A percentile compares a stretch with the other conserved stretches of the same genome.
Conservation (phyloP, 2,888 invertebrate species). For the Drosophila tripunctata region DNA sequence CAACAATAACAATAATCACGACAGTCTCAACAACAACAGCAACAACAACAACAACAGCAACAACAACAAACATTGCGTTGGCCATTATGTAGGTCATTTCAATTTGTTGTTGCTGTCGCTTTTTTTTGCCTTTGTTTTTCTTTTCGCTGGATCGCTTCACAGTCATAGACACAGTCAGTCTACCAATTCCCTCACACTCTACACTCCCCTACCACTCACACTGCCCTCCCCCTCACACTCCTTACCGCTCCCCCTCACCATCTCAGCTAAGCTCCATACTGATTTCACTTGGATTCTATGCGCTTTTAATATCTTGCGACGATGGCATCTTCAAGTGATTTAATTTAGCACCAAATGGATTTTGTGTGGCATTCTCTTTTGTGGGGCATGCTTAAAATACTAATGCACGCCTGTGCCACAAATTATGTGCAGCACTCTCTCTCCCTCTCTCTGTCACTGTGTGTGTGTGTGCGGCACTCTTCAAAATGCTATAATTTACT, state of each 20-base stretch:
- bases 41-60: conserved; percentile 31
- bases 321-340: conserved; percentile 75
- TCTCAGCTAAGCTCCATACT: conserved; percentile 12
- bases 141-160: conserved; percentile 32
- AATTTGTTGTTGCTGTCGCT: conserved; percentile 56
- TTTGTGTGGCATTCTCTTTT: conserved; percentile 46
- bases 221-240: neutral
- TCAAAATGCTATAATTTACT: conserved; percentile 35
- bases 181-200: neutral
- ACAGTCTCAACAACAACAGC: conserved; percentile 40
- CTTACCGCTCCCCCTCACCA: neutral
- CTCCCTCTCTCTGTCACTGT: neutral
- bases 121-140: conserved; percentile 31
- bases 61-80: conserved; percentile 26
- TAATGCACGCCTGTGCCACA: conserved; percentile 26
- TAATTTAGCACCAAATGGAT: conserved; percentile 77
- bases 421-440: conserved; percentile 13
- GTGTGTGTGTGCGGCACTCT: neutral
- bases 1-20: conserved; percentile 72
- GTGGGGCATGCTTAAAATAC: conserved; percentile 36
- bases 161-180: neutral
- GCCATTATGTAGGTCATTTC: conserved; percentile 73
- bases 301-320: conserved; percentile 69
- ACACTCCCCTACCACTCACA: neutral
- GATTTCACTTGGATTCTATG: conserved; percentile 75